Evolutionary conservation across 1,140 invertebrate genomes (phyloP).

Genomic region (Bombus pyrosoma): DNA sequence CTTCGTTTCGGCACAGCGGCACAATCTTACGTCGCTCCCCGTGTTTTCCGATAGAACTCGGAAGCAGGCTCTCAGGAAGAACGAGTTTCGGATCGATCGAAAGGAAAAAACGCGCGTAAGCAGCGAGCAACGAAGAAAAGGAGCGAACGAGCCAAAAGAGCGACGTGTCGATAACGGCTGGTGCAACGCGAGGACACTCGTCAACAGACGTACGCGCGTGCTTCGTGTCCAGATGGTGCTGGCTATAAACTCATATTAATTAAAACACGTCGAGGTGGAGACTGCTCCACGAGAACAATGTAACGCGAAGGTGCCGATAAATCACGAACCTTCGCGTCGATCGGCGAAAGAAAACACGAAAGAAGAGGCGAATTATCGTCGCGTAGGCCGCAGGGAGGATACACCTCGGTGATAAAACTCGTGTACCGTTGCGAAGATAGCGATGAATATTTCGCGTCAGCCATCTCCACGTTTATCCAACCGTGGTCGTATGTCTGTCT

Average conservation of each 20-base stretch:
- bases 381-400: constrained; percentile 49
- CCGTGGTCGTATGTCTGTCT: constrained; percentile 4
- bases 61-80: no score
- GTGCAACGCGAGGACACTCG: constrained; percentile 71
- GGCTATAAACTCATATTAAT: constrained; percentile 58
- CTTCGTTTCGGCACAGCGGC: no score
- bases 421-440: constrained; percentile 59
- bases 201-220: constrained; percentile 69
- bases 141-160: constrained; percentile 22
- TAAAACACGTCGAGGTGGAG: background rate
- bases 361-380: constrained; percentile 36
- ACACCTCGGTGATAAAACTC: constrained; percentile 56
- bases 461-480: constrained; percentile 37
- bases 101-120: no score
- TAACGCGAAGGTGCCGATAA: constrained; percentile 62
- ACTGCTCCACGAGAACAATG: constrained; percentile 36
- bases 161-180: constrained; percentile 30
- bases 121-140: constrained; percentile 5
- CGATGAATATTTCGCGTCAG: constrained; percentile 22
- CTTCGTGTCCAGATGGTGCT: constrained; percentile 60
- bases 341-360: background rate
- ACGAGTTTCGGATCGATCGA: no score
- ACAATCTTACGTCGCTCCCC: no score
- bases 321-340: constrained; percentile 30
- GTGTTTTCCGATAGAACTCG: no score